Evolutionary conservation across 2,797 vertebrate genomes (phyloP).

Genomic region (Epinephelus awoara): DNA sequence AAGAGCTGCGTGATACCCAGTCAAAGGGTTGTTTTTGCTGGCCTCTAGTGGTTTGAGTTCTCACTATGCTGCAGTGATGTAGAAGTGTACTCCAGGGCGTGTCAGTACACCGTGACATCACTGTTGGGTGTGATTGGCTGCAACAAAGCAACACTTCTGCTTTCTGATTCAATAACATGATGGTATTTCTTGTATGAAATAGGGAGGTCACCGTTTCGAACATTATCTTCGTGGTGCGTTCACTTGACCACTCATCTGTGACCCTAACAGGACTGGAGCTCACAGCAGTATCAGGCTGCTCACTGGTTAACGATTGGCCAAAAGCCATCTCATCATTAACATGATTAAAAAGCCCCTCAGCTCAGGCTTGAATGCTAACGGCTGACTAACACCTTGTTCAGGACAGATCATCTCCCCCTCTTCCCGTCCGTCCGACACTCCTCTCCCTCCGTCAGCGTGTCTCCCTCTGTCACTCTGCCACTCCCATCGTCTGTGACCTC

Average conservation of each 20-base stretch:
- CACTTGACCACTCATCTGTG: conserved; percentile 36
- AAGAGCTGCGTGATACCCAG: not conserved
- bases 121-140: not conserved
- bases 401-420: conserved; percentile 51
- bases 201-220: conserved; percentile 7
- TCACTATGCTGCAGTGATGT: not conserved
- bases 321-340: conserved; percentile 65
- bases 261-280: conserved; percentile 37
- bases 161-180: conserved; percentile 4
- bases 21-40: not conserved
- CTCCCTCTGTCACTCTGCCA: conserved; percentile 64
- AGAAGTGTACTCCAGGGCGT: not conserved
- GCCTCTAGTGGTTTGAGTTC: not conserved
- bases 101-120: not conserved
- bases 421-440: conserved; percentile 38
- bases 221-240: conserved; percentile 24
- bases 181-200: conserved; percentile 4
- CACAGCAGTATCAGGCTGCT: conserved; percentile 32
- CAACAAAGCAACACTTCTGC: not conserved
- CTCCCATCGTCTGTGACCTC: conserved; percentile 80
- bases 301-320: conserved; percentile 51
- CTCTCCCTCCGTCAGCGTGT: conserved; percentile 48
- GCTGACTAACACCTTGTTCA: conserved; percentile 57
- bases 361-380: conserved; percentile 51
- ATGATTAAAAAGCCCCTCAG: conserved; percentile 75